Conservation (phyloP, 1,140 invertebrate genomes). For the Cyclargus thomasi region DNA sequence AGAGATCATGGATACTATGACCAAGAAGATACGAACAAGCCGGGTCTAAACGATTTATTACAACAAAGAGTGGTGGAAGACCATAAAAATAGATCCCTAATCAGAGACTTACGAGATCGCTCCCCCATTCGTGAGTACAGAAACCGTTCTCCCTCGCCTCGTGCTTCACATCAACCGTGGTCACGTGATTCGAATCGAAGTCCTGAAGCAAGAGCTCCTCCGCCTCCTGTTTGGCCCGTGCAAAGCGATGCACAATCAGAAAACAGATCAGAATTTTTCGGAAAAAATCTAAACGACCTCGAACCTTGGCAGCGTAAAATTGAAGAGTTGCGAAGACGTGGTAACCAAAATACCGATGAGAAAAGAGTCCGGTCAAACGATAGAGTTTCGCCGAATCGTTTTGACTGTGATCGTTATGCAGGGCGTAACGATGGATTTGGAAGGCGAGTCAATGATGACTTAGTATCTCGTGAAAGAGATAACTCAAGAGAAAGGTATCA, state of each 20-base stretch:
- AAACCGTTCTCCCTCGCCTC: conserved; percentile 48
- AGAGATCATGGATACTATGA: conserved; percentile 29
- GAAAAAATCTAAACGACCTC: conserved; percentile 22
- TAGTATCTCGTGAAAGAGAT: not conserved
- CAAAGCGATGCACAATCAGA: conserved; percentile 31
- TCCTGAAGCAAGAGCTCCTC: conserved; percentile 47
- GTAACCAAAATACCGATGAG: conserved; percentile 24
- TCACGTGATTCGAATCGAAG: conserved; percentile 59
- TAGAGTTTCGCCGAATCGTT: not conserved
- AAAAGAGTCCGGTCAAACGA: conserved; percentile 15
- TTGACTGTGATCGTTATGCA: not conserved
- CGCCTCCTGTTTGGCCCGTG: conserved; percentile 53
- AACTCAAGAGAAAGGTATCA: not conserved
- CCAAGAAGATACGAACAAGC: conserved; percentile 27
- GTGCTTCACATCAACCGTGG: conserved; percentile 58
- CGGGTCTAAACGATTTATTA: conserved; percentile 30
- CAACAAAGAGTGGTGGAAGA: conserved; percentile 34
- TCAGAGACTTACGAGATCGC: conserved; percentile 41
- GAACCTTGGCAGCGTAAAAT: conserved; percentile 29
- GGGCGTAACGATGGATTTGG: not conserved
- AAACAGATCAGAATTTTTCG: conserved; percentile 25
- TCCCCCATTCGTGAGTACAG: conserved; percentile 49
- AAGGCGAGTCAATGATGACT: not conserved
- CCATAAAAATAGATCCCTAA: conserved; percentile 42
- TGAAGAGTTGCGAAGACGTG: conserved; percentile 25